Percentiles rank a stretch among this genome's conserved stretches.
Conservation (phyloP, 2,113 vertebrate genomes). For the Nibea albiflora region DNA sequence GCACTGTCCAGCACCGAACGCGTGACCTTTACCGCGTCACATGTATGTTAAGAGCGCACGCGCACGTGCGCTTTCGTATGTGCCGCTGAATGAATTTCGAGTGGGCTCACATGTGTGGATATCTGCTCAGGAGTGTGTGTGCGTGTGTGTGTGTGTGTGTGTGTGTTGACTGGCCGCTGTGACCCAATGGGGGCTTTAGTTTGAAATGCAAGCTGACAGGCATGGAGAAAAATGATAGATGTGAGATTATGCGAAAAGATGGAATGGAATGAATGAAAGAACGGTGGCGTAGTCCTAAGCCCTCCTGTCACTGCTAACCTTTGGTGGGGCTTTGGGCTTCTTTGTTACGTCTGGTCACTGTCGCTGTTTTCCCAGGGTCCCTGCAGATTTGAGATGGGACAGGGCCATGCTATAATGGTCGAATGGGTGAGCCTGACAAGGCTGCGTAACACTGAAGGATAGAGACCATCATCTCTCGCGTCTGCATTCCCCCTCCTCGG, state of each 20-base stretch:
- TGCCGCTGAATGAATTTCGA: constrained; percentile 3
- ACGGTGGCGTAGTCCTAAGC: constrained; percentile 45
- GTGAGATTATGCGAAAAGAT: constrained; percentile 65
- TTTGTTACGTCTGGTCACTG: constrained; percentile 59
- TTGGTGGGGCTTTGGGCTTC: constrained; percentile 61
- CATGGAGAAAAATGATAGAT: constrained; percentile 70
- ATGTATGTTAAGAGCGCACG: constrained; percentile 49
- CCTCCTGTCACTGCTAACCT: constrained; percentile 75
- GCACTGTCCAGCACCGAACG: constrained; percentile 50
- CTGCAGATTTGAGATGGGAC: constrained; percentile 44
- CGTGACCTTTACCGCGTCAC: constrained; percentile 75
- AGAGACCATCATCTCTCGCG: constrained; percentile 15
- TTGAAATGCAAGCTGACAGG: constrained; percentile 61
- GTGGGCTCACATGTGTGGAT: not conserved
- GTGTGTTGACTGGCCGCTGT: constrained; percentile 21
- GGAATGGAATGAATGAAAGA: constrained; percentile 44
- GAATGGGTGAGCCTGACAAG: constrained; percentile 19
- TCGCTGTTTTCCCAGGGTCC: constrained; percentile 50
- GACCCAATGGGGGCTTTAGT: constrained; percentile 56
- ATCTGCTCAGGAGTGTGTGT: not conserved
- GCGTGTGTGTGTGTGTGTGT: not conserved
- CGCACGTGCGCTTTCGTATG: not conserved
- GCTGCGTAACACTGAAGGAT: constrained; percentile 16
- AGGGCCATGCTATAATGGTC: not conserved
- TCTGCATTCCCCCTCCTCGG: not conserved